These are phyloP conservation scores for Catocala sponsa DNA, from an alignment of 2,888 invertebrate genomes.

Conservation along the genomic window DNA sequence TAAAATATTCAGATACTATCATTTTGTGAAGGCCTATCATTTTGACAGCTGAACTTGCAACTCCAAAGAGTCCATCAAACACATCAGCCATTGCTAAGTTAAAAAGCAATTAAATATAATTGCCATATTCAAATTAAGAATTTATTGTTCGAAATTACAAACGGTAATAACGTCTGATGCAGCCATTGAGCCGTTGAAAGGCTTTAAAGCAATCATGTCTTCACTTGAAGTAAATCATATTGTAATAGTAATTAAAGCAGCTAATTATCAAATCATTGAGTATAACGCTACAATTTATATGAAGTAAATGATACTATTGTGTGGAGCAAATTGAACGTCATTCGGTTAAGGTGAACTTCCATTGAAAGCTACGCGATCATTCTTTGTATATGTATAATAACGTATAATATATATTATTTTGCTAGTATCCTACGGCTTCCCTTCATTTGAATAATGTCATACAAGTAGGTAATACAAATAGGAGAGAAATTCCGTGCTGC, in stretches of 20 bases:
- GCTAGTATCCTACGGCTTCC: not conserved
- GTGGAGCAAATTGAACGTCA: constrained; percentile 30
- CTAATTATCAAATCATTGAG: constrained; percentile 62
- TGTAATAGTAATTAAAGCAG: constrained; percentile 55
- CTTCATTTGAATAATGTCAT: no score
- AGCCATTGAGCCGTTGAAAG: constrained; percentile 11
- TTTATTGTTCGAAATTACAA: constrained; percentile 15
- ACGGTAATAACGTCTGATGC: constrained; percentile 9
- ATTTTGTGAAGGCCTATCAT: no score
- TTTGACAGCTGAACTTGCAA: no score
- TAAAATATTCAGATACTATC: no score
- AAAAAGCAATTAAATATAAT: constrained; percentile 15
- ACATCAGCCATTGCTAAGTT: not conserved
- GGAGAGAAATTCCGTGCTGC: no score
- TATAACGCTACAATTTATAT: constrained; percentile 37
- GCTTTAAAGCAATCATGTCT: constrained; percentile 43
- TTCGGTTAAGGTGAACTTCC: constrained; percentile 16
- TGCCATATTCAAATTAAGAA: constrained; percentile 18
- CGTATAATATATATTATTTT: not conserved
- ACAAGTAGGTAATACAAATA: no score
- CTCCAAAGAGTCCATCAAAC: no score
- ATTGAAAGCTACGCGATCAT: constrained; percentile 12
- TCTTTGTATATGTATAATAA: no score
- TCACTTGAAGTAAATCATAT: constrained; percentile 34
- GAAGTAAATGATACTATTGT: constrained; percentile 44